A percentile compares a stretch with the other conserved stretches of the same genome.
Evolutionary conservation across 2,113 vertebrate species (phyloP).

Genomic region (Capreolus pygargus): DNA sequence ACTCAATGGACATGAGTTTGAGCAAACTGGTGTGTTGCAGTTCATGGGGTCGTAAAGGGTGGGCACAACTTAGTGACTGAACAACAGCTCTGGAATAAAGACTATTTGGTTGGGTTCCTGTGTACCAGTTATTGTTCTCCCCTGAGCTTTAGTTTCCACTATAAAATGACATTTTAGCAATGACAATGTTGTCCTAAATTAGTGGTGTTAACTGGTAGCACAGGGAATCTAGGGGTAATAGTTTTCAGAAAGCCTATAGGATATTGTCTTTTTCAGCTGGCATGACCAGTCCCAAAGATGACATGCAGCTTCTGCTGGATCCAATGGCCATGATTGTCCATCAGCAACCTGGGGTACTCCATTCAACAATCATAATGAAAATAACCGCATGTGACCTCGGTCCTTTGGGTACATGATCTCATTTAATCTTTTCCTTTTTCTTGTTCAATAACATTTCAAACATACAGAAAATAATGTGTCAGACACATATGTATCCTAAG

Average conservation of each 20-base stretch:
- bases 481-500: background rate
- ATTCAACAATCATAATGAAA: background rate
- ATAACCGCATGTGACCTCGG: background rate
- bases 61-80: background rate
- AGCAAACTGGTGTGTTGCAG: background rate
- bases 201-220: background rate
- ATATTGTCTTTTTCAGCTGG: background rate
- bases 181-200: background rate
- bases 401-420: background rate
- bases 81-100: background rate
- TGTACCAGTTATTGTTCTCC: background rate
- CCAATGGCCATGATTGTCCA: fast-evolving
- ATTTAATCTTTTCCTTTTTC: background rate
- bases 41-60: fast-evolving
- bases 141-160: background rate
- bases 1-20: background rate
- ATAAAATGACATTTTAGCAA: background rate
- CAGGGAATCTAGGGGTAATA: background rate
- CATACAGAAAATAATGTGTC: background rate
- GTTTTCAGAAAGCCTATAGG: background rate
- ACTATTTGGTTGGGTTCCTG: no score
- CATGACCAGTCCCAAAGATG: background rate
- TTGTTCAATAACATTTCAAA: background rate
- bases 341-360: background rate
- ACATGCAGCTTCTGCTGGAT: background rate